A percentile compares a stretch with the other conserved stretches of the same genome.
Evolutionary conservation across 2,797 vertebrate genomes (phyloP).

Genomic region (Potorous gilbertii): DNA sequence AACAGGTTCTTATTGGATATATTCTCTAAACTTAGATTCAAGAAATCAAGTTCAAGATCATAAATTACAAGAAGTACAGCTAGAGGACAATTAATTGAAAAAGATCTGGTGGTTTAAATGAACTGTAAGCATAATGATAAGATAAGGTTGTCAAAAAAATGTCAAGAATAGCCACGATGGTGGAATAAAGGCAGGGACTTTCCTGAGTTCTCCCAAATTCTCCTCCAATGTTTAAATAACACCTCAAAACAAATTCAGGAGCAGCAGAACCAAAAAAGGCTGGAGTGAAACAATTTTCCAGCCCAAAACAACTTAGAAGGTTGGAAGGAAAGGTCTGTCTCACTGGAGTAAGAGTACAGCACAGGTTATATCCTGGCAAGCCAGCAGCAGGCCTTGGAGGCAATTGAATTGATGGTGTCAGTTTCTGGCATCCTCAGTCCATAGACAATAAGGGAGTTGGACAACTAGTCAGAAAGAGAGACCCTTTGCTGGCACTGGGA

Average conservation of each 20-base stretch:
- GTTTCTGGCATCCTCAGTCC: neutral
- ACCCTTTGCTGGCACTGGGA: neutral
- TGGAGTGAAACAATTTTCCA: neutral
- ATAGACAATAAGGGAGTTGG: neutral
- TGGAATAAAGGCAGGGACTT: neutral
- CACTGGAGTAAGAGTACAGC: neutral
- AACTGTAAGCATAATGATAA: neutral
- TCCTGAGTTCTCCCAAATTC: neutral
- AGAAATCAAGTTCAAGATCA: neutral
- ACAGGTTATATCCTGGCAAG: no score
- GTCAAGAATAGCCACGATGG: neutral
- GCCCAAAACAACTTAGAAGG: neutral
- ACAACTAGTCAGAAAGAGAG: no score
- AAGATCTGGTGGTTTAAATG: neutral
- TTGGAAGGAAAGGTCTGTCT: neutral
- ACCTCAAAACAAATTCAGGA: neutral
- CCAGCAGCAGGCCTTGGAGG: neutral
- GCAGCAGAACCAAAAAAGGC: neutral
- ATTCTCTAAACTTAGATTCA: neutral
- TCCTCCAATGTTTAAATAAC: neutral
- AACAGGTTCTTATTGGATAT: neutral
- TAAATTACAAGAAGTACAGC: neutral
- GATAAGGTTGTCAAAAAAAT: neutral
- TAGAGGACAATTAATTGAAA: neutral
- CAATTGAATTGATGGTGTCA: neutral